Evolutionary conservation across 2,797 vertebrate genomes (phyloP).

Genomic region (Xiphorhynchus erythropygius): DNA sequence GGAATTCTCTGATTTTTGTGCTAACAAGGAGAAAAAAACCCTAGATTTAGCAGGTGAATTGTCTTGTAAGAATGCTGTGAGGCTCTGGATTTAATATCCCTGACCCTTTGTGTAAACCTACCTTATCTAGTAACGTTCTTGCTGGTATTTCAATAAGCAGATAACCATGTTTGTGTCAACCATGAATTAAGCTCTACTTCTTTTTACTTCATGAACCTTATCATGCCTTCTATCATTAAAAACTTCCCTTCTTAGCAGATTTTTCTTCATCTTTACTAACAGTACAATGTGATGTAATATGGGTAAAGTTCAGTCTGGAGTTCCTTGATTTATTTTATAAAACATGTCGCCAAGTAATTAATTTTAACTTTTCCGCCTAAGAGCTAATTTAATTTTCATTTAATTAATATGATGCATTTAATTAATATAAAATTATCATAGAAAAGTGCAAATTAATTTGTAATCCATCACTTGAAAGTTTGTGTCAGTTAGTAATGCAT

Average conservation of each 20-base stretch:
- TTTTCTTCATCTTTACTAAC: not conserved
- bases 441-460: slow-evolving; percentile 55
- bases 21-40: not conserved
- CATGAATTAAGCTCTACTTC: not conserved
- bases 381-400: slow-evolving; percentile 55
- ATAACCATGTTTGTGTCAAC: not conserved
- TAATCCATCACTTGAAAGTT: slow-evolving; percentile 46
- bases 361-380: slow-evolving; percentile 43
- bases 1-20: not conserved
- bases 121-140: not conserved
- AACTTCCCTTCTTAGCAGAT: not conserved
- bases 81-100: not conserved
- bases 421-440: slow-evolving; percentile 49
- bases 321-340: not conserved
- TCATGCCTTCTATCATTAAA: not conserved
- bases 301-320: not conserved
- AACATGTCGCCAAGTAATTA: not conserved
- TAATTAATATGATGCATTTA: slow-evolving; percentile 55
- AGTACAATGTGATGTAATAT: not conserved
- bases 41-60: not conserved
- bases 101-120: not conserved
- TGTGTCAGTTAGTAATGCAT: slow-evolving; percentile 33
- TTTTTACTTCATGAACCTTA: not conserved
- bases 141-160: not conserved
- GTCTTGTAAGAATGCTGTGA: not conserved